Evolutionary conservation across 2,888 invertebrate species (phyloP).

Genomic region (Lycaena phlaeas): DNA sequence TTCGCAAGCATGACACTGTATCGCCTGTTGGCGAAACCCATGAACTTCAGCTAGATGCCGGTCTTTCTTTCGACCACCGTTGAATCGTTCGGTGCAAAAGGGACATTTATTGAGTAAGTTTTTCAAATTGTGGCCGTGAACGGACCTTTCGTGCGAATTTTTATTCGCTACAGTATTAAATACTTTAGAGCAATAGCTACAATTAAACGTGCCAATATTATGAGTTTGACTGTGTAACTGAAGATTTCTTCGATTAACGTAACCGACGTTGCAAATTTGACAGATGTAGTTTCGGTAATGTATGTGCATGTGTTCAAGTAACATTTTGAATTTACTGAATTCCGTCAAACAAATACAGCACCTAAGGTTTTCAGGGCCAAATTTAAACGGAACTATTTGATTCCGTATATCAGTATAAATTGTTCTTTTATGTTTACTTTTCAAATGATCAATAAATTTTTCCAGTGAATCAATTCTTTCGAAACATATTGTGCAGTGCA

Average conservation of each 20-base stretch:
- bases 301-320: conserved; percentile 44
- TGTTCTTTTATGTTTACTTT: conserved; percentile 23
- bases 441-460: conserved; percentile 30
- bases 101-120: conserved; percentile 28
- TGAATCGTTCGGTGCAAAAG: conserved; percentile 36
- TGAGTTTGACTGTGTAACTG: conserved; percentile 22
- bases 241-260: conserved; percentile 25
- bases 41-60: conserved; percentile 33
- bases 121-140: conserved; percentile 14
- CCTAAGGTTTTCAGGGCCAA: conserved; percentile 23
- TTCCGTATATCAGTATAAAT: conserved; percentile 33
- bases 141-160: conserved; percentile 25
- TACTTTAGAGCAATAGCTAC: conserved; percentile 24
- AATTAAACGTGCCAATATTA: conserved; percentile 22
- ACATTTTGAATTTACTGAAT: conserved; percentile 19
- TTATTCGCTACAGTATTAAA: conserved; percentile 23
- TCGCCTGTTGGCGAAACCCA: conserved; percentile 20
- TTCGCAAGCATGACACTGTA: conserved; percentile 27
- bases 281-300: conserved; percentile 44
- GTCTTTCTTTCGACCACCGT: conserved; percentile 26
- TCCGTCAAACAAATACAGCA: conserved; percentile 30
- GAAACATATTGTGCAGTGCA: conserved; percentile 35
- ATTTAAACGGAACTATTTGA: conserved; percentile 38
- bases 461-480: conserved; percentile 25
- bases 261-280: conserved; percentile 35